Percentiles rank a stretch among this genome's conserved stretches.
phyloP scores from a whole-genome alignment of 1,140 invertebrate species.

The Ladona fulva region DNA sequence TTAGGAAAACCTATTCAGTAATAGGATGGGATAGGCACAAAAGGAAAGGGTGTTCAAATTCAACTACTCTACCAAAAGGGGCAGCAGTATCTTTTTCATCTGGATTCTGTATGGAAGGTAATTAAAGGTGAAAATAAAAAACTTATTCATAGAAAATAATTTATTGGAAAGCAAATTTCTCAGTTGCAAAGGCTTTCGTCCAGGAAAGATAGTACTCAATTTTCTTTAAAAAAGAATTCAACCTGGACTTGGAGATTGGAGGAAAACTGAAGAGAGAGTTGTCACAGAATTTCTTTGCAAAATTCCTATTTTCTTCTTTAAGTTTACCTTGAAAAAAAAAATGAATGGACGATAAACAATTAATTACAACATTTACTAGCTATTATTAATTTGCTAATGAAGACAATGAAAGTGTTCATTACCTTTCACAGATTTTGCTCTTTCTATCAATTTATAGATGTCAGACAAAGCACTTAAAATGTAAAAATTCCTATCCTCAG shows the following conservation, averaged over 20 bases:
- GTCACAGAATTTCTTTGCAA: neutral
- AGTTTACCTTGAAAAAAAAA: neutral
- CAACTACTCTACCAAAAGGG: too few relatives aligned
- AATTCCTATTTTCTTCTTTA: neutral
- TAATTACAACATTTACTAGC: neutral
- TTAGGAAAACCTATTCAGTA: too few relatives aligned
- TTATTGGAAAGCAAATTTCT: neutral
- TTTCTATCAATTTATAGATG: slow-evolving; percentile 42
- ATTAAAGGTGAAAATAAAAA: too few relatives aligned
- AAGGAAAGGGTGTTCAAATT: too few relatives aligned
- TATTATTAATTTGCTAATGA: neutral
- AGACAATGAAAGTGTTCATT: neutral
- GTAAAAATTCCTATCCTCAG: slow-evolving; percentile 38
- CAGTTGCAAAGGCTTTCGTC: neutral
- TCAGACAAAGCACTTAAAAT: slow-evolving; percentile 49
- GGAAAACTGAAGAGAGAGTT: neutral
- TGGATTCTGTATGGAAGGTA: too few relatives aligned
- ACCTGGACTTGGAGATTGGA: neutral
- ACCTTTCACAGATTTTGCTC: slow-evolving; percentile 29
- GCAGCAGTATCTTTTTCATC: too few relatives aligned
- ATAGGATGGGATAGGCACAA: too few relatives aligned
- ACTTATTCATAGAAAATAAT: too few relatives aligned
- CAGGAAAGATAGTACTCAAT: neutral
- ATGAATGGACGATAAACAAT: neutral
- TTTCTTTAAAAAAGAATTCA: neutral